Conservation (phyloP, 23 tunicate genomes). For the Ascidia mentula region DNA sequence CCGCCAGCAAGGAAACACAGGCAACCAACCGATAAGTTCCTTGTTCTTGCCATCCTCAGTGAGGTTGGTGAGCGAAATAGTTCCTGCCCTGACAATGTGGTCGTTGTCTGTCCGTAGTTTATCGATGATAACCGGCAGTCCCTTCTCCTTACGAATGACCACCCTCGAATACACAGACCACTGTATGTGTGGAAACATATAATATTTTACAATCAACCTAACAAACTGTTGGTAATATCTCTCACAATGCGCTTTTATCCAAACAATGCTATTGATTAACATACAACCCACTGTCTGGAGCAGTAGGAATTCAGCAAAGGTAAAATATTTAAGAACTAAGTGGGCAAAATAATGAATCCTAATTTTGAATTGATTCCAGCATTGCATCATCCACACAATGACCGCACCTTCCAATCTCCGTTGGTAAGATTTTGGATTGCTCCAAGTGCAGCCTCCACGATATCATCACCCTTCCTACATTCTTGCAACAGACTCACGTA, state of each 20-base stretch:
- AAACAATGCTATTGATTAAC: no score
- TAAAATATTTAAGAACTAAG: no score
- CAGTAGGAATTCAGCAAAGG: no score
- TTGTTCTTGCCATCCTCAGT: slow-evolving; percentile 91
- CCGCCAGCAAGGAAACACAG: no score
- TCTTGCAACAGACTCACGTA: slow-evolving; percentile 49
- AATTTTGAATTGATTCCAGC: no score
- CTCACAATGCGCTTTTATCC: no score
- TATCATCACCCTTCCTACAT: slow-evolving; percentile 38
- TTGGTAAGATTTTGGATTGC: slow-evolving; percentile 77
- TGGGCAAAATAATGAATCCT: no score
- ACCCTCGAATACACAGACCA: slow-evolving; percentile 90
- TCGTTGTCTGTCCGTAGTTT: slow-evolving; percentile 65
- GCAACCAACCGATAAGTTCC: slow-evolving; percentile 91
- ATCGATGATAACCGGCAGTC: slow-evolving; percentile 86
- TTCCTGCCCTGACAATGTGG: slow-evolving; percentile 54
- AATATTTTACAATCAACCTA: no score
- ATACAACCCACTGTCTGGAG: no score
- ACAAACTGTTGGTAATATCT: no score
- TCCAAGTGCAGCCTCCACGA: slow-evolving; percentile 76
- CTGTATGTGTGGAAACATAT: slow-evolving; percentile 19
- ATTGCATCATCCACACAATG: no score
- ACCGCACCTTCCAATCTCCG: slow-evolving; percentile 83
- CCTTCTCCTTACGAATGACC: slow-evolving; percentile 83
- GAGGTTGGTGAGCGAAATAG: slow-evolving; percentile 74